Base-by-base conservation (phyloP, 2,113 vertebrate genomes). In the Lycaon pictus region DNA sequence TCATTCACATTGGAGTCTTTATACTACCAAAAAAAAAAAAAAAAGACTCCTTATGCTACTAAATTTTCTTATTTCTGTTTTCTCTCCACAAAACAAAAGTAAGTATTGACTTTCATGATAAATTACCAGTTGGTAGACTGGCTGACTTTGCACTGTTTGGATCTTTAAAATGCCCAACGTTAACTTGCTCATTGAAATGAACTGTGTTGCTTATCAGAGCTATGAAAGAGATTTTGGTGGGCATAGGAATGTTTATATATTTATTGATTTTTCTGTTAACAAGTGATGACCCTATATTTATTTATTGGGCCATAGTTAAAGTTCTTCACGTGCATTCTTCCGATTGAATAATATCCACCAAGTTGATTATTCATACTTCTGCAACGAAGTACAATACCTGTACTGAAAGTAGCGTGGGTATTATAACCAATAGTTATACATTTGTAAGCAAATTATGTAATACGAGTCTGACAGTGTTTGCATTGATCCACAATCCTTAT, bases 171-270 rank as follows among this genome's bases (percentile, higher is more conserved):
- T 72, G 69, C 0, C 53, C 65, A 88, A 1, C 3, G 25, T 94
- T 81, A 87, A 63, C 62, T 76, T 95, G 67, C 71, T 83, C 60
- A 35, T 82, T 3, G 43, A 19, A 77, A 51, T 1, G 84, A 94
- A 90, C 29, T 29, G 17, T 82, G 43, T 35, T 51, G 16, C 74
- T 89, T 87, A 77, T 48, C 16, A 94, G 84, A 89, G 53, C 29
- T 84, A 19, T 48, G n/a, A 85, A 88, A 85, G 65, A 88, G 11
- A 96, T 90, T 96, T 93, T 95, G 93, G 25, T 63, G 32, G 90
- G 12, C 56, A 27, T 65, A 93, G 35, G 82, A 86, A 86, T 83
- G 11, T 84, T 93, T 56, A 53, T 84, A 7, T 62, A 53, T 86
- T 72, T 90, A 83, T 81, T 95, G 35, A 48, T 62, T 80, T 96